Conservation (phyloP, 2,797 vertebrate species). For the Amazona ochrocephala region DNA sequence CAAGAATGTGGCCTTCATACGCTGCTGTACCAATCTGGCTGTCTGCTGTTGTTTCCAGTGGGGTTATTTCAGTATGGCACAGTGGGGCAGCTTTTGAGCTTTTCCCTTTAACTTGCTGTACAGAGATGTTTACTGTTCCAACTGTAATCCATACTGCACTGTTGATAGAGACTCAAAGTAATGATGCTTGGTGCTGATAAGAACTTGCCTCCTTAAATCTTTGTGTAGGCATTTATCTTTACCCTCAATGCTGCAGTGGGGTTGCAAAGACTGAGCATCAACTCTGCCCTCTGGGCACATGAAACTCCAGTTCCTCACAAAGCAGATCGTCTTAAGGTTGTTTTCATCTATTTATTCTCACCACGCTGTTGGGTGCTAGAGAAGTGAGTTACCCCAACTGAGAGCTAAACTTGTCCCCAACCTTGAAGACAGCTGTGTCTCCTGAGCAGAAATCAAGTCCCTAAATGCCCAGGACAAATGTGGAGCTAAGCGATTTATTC, state of each 20-base stretch:
- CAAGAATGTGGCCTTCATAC: conserved; percentile 21
- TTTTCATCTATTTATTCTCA: neutral
- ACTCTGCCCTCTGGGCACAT: neutral
- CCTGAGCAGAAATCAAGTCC: neutral
- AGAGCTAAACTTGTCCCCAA: neutral
- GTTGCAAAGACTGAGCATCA: neutral
- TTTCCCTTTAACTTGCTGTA: neutral
- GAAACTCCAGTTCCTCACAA: neutral
- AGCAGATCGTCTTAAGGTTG: neutral
- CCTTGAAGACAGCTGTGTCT: neutral
- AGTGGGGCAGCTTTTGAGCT: neutral
- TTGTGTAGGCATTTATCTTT: neutral
- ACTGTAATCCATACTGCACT: neutral
- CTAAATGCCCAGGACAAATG: neutral
- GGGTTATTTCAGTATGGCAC: neutral
- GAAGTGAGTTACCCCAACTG: neutral
- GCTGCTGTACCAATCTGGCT: conserved; percentile 20
- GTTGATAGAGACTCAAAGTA: neutral
- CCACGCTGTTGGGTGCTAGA: neutral
- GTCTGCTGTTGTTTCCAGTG: neutral
- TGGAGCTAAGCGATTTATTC: neutral
- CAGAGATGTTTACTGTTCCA: neutral
- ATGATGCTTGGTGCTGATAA: neutral
- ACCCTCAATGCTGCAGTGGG: neutral
- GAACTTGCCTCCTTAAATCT: neutral